A percentile compares a stretch with the other conserved stretches of the same genome.
Conservation (phyloP, 2,113 vertebrate genomes). For the Myiopsitta monachus region DNA sequence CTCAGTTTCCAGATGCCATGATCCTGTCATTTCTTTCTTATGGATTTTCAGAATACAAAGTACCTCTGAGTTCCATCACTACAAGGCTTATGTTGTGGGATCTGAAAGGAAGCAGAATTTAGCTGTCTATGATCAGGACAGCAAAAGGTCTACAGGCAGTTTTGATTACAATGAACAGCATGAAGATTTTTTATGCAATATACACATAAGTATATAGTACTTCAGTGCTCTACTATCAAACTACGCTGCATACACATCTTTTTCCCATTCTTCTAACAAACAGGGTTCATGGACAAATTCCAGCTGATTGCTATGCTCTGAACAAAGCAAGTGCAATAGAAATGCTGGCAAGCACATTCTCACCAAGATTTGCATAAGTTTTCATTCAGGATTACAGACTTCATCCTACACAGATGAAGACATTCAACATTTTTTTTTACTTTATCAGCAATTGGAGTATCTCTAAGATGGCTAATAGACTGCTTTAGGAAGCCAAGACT, state of each 20-base stretch:
- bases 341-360: neutral
- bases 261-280: conserved; percentile 1
- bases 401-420: neutral
- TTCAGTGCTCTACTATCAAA: neutral
- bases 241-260: neutral
- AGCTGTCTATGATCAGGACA: neutral
- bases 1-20: neutral
- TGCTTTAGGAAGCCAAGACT: neutral
- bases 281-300: neutral
- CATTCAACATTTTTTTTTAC: neutral
- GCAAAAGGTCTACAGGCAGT: neutral
- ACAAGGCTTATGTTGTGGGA: fast-evolving
- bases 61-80: neutral
- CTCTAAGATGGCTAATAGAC: neutral
- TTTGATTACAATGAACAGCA: neutral
- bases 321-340: neutral
- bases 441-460: neutral
- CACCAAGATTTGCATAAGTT: neutral
- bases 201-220: fast-evolving
- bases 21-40: neutral
- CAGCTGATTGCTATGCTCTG: neutral
- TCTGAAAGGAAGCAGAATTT: neutral
- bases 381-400: neutral
- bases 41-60: neutral
- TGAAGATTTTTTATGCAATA: neutral